Base-by-base conservation (phyloP, 2,113 vertebrate genomes). In the Microcebus tavaratra region DNA sequence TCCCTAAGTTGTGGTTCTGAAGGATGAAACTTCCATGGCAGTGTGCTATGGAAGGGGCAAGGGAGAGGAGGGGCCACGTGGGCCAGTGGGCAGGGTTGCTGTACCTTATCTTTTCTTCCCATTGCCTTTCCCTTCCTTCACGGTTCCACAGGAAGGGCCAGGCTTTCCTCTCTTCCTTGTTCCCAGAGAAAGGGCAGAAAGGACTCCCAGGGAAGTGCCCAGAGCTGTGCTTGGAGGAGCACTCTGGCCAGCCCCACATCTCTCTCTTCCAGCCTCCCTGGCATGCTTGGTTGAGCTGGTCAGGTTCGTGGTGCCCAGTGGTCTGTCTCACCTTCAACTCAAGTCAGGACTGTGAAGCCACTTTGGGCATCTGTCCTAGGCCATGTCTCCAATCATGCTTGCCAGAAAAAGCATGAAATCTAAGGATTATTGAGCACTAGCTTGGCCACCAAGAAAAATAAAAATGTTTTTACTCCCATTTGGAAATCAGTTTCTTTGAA, bases 1-100 rank as follows among this genome's bases (percentile, higher is more conserved):
- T 61, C 25, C 25, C 12, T 6, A 34, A 42, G 34, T 3, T 21
- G 18, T 2, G 2, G 25, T 31, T 4, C 50, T 27, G 2, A 0
- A 4, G 42, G 39, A 12, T 6, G 0, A 1, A 29, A 31, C 25
- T 48, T 48, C 1, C 21, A 2, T 6, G 55, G 45, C n/a, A 75
- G 42, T 39, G 25, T 50, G 50, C 20, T n/a, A 21, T n/a, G 21
- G 39, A 12, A 9, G 2, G 9, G 34, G 53, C 31, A 29, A 9
- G 70, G 45, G 25, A 53, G 34, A 55, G n/a, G 11, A 48, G 36
- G 53, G 29, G 14, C 68, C 18, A 4, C 2, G 0, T 6, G 14
- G 67, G 59, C 9, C 48, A 29, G n/a, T 17, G n/a, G 55, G 23
- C 14, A 36, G 23, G 50, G 36, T 5, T 18, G 39, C 27, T 34